A percentile compares a stretch with the other conserved stretches of the same genome.
Evolutionary conservation across 2,113 vertebrate genomes (phyloP).

Genomic region (Pterocles orientalis): DNA sequence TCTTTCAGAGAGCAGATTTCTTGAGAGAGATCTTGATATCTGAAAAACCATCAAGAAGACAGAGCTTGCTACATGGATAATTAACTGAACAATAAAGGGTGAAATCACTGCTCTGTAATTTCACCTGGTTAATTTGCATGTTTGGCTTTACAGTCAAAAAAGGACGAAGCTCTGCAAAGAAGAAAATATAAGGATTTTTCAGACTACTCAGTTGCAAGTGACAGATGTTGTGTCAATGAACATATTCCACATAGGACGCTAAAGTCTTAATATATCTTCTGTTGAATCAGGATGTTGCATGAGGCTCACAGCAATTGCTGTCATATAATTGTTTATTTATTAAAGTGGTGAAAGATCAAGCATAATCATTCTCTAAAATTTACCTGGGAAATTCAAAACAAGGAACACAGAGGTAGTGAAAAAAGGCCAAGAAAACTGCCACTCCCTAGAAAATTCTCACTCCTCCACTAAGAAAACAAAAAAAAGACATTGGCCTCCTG

Average conservation of each 20-base stretch:
- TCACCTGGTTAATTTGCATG: not conserved
- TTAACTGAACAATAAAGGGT: not conserved
- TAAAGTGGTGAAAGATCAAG: not conserved
- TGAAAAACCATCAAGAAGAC: not conserved
- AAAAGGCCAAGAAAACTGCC: not conserved
- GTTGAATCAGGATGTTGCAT: not conserved
- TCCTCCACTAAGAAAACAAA: not conserved
- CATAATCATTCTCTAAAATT: not conserved
- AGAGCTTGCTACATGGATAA: not conserved
- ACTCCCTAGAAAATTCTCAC: not conserved
- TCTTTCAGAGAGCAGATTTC: not conserved
- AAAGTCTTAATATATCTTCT: not conserved
- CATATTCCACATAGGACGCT: accelerated
- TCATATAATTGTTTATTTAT: not conserved
- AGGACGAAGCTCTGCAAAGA: not conserved
- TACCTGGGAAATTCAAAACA: not conserved
- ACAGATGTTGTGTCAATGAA: not conserved
- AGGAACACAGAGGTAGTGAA: not conserved
- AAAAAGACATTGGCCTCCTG: not conserved
- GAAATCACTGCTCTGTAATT: not conserved
- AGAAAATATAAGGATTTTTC: not conserved
- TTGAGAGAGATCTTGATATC: not conserved
- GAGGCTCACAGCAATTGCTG: not conserved
- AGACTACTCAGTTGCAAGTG: not conserved
- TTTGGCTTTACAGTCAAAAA: not conserved